Conservation (phyloP, 2,113 vertebrate species). For the Aramus guarauna region DNA sequence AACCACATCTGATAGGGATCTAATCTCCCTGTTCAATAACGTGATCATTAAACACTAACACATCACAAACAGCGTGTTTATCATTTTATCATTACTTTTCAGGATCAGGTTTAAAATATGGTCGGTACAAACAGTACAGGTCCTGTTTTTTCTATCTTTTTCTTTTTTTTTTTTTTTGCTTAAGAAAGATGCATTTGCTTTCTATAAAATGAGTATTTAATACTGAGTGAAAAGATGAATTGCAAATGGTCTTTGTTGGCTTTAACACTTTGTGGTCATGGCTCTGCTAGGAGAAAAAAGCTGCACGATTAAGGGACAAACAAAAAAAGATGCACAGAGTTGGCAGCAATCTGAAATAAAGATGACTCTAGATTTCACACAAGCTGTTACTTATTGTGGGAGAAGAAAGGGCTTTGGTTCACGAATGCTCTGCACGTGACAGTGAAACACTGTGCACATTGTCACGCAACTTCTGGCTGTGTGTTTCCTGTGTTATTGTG, state of each 20-base stretch:
- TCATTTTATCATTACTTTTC: conserved; percentile 76
- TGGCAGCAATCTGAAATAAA: background rate
- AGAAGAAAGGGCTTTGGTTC: background rate
- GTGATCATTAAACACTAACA: conserved; percentile 81
- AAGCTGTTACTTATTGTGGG: background rate
- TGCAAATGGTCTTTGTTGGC: background rate
- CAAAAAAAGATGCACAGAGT: background rate
- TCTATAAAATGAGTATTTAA: conserved; percentile 40
- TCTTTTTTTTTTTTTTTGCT: background rate
- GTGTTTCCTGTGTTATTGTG: background rate
- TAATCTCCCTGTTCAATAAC: conserved; percentile 83
- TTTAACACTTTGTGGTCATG: conserved; percentile 16
- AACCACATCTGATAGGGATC: conserved; percentile 80
- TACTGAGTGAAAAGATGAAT: conserved; percentile 13
- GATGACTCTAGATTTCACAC: background rate
- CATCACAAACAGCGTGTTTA: conserved; percentile 77
- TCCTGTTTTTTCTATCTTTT: background rate
- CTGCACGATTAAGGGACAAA: background rate
- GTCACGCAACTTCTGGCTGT: background rate
- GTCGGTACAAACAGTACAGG: conserved; percentile 13
- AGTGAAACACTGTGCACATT: fast-evolving
- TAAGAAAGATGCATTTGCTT: background rate
- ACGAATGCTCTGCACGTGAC: background rate
- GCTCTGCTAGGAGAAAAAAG: background rate
- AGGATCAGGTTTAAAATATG: conserved; percentile 60